A percentile compares a stretch with the other conserved stretches of the same genome.
These are phyloP conservation scores for Diachrysia chrysitis DNA, from an alignment of 2,888 invertebrate genomes.

Conservation along the genomic window DNA sequence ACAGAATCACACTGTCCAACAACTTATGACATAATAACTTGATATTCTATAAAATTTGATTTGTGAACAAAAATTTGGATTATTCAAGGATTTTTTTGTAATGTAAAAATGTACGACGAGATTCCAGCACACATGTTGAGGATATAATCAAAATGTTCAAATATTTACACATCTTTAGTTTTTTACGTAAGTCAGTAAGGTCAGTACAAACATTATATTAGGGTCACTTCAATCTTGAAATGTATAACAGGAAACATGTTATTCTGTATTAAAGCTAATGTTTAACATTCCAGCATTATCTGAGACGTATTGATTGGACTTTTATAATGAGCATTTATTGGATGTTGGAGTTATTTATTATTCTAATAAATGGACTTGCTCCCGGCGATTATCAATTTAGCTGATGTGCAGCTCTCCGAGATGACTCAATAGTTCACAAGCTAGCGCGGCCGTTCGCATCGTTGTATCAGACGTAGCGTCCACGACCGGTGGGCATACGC, in stretches of 20 bases:
- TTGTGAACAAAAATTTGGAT: constrained; percentile 57
- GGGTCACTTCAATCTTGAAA: constrained; percentile 81
- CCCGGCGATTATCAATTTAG: constrained; percentile 80
- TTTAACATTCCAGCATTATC: constrained; percentile 89
- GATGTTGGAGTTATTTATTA: constrained; percentile 86
- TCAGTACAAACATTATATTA: constrained; percentile 81
- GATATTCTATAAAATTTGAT: constrained; percentile 53
- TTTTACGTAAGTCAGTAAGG: constrained; percentile 75
- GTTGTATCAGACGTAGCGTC: constrained; percentile 65
- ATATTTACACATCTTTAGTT: constrained; percentile 72
- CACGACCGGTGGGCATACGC: constrained; percentile 66
- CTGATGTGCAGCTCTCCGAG: constrained; percentile 76
- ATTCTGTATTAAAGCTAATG: constrained; percentile 87
- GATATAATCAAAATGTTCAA: constrained; percentile 67
- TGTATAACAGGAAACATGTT: constrained; percentile 75
- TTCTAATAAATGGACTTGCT: constrained; percentile 80
- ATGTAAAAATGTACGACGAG: constrained; percentile 61
- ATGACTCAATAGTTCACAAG: constrained; percentile 74
- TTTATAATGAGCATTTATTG: constrained; percentile 85
- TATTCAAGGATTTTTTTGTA: constrained; percentile 53
- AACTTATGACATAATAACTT: constrained; percentile 72
- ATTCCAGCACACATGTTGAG: constrained; percentile 66
- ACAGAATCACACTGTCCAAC: constrained; percentile 80
- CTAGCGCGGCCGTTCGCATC: constrained; percentile 66
- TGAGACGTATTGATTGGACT: constrained; percentile 86